Evolutionary conservation across 2,888 invertebrate genomes (phyloP).

Genomic region (Hedychridium roseum): DNA sequence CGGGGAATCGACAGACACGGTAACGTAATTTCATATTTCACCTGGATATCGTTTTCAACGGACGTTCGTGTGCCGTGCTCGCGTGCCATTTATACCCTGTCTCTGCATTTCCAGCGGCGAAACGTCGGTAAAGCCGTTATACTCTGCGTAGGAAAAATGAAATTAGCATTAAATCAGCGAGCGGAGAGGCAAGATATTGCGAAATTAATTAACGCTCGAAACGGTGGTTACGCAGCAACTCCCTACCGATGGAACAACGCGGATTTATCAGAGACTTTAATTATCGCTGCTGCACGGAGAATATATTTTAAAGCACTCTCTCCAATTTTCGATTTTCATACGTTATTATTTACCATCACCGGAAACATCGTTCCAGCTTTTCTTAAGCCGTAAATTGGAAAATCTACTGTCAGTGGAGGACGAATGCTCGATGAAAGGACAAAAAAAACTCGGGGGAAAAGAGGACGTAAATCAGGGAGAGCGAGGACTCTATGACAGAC

Average conservation of each 20-base stretch:
- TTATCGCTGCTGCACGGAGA: constrained; percentile 9
- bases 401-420: no score
- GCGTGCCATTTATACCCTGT: constrained; percentile 14
- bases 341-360: background rate
- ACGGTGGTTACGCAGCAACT: constrained; percentile 16
- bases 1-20: constrained; percentile 7
- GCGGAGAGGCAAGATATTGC: constrained; percentile 24
- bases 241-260: constrained; percentile 13
- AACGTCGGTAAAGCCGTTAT: constrained; percentile 27
- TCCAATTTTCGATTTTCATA: background rate
- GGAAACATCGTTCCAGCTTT: constrained; percentile 1
- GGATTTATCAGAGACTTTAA: constrained; percentile 28
- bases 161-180: constrained; percentile 20
- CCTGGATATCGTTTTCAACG: no score
- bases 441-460: no score
- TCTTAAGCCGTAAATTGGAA: no score
- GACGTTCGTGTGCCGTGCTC: background rate
- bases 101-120: constrained; percentile 13
- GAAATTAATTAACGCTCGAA: constrained; percentile 36
- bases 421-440: no score
- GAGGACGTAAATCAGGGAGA: constrained; percentile 30
- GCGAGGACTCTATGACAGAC: constrained; percentile 48
- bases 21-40: no score
- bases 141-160: constrained; percentile 26
- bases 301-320: no score